phyloP scores from a whole-genome alignment of 2,797 vertebrate genomes.

The Naso thynnoides region DNA sequence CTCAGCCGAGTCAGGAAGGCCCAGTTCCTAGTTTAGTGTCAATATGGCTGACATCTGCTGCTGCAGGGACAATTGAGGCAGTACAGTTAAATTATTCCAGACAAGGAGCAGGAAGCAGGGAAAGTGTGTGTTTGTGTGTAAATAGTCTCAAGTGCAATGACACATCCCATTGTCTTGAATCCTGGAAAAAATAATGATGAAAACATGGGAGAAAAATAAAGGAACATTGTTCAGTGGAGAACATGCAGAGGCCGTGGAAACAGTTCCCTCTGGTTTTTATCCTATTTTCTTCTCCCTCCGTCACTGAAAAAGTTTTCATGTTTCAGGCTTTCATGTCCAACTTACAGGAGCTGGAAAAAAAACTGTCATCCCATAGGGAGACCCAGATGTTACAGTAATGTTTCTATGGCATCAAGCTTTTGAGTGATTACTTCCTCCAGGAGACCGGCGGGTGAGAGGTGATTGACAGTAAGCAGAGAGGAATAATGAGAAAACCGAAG shows the following conservation, averaged over 20 bases:
- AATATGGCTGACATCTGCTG: constrained; percentile 79
- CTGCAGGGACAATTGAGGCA: constrained; percentile 59
- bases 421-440: constrained; percentile 48
- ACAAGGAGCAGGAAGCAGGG: constrained; percentile 49
- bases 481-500: constrained; percentile 39
- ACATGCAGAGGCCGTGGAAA: neutral
- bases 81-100: constrained; percentile 78
- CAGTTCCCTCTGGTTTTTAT: constrained; percentile 1
- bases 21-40: constrained; percentile 53
- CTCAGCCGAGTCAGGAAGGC: constrained; percentile 11
- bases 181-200: constrained; percentile 41
- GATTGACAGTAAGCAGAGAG: constrained; percentile 60
- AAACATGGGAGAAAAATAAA: constrained; percentile 24
- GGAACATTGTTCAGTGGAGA: constrained; percentile 8
- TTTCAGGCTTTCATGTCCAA: neutral
- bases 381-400: constrained; percentile 11
- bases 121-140: constrained; percentile 52
- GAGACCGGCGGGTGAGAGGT: constrained; percentile 38
- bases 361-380: neutral
- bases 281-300: neutral
- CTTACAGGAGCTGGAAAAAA: constrained; percentile 26
- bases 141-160: constrained; percentile 74
- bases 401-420: constrained; percentile 17
- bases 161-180: constrained; percentile 58
- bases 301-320: neutral